These are phyloP conservation scores for Athripsodes cinereus DNA, from an alignment of 2,888 invertebrate species.

Conservation along the genomic window DNA sequence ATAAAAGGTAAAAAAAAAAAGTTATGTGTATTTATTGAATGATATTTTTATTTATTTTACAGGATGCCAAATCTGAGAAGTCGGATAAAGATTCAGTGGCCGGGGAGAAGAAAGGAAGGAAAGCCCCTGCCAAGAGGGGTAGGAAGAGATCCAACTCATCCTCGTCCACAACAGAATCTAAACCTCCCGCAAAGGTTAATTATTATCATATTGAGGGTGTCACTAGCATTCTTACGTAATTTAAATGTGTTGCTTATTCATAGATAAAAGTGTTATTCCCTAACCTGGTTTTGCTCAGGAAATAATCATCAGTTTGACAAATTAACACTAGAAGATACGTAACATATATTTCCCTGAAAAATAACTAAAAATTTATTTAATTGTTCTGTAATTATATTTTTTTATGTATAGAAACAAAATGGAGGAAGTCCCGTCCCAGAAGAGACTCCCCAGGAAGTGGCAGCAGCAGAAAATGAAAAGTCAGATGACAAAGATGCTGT, in stretches of 20 bases:
- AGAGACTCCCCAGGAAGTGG: slow-evolving; percentile 35
- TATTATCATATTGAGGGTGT: no score
- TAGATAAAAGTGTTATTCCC: no score
- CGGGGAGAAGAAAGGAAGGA: slow-evolving; percentile 26
- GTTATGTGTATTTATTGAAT: no score
- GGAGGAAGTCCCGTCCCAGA: slow-evolving; percentile 30
- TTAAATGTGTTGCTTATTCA: no score
- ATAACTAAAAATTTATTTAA: no score
- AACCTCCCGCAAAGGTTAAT: slow-evolving; percentile 9
- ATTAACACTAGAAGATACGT: no score
- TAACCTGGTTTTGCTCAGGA: no score
- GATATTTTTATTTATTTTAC: neutral
- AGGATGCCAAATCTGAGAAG: slow-evolving; percentile 3
- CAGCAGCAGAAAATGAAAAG: slow-evolving; percentile 33
- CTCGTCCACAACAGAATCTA: slow-evolving; percentile 3
- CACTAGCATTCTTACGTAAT: no score
- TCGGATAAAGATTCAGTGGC: slow-evolving; percentile 8
- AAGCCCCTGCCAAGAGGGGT: slow-evolving; percentile 40
- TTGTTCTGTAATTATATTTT: neutral
- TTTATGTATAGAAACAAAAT: slow-evolving; percentile 40
- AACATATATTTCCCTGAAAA: no score
- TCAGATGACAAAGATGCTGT: neutral
- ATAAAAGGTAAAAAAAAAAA: no score
- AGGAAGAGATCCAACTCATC: slow-evolving; percentile 43
- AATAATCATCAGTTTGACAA: no score